Conservation (phyloP, 2,888 invertebrate genomes). For the Tipula lateralis region DNA sequence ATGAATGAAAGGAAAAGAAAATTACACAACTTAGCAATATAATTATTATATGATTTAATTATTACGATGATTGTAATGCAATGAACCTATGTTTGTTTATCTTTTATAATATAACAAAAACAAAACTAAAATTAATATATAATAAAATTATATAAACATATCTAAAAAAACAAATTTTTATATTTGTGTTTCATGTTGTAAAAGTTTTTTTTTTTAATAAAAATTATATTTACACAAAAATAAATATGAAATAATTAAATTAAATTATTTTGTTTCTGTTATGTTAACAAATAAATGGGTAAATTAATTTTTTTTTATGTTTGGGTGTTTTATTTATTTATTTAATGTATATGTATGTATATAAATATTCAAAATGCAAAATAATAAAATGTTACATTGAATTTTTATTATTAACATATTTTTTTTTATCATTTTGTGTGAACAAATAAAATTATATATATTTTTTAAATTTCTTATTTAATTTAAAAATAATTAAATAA, state of each 20-base stretch:
- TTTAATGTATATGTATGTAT: background rate
- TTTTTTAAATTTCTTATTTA: background rate
- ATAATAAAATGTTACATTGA: background rate
- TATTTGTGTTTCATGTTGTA: background rate
- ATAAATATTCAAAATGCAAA: constrained; percentile 19
- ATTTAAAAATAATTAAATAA: background rate
- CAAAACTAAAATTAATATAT: background rate
- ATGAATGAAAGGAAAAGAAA: background rate
- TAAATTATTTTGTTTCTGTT: background rate
- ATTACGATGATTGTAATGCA: background rate
- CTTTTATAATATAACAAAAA: background rate
- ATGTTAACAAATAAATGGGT: background rate
- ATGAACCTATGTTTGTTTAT: background rate
- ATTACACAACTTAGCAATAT: background rate
- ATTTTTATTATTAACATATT: background rate
- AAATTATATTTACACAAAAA: constrained; percentile 13
- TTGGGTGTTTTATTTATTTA: background rate
- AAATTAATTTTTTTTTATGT: background rate
- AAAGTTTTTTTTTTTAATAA: background rate
- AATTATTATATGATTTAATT: background rate
- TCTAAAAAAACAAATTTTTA: background rate
- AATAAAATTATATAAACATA: background rate
- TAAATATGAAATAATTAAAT: background rate
- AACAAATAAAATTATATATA: background rate
- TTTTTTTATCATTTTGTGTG: background rate